Evolutionary conservation across 2,113 vertebrate genomes (phyloP).

Genomic region (Vidua chalybeata): DNA sequence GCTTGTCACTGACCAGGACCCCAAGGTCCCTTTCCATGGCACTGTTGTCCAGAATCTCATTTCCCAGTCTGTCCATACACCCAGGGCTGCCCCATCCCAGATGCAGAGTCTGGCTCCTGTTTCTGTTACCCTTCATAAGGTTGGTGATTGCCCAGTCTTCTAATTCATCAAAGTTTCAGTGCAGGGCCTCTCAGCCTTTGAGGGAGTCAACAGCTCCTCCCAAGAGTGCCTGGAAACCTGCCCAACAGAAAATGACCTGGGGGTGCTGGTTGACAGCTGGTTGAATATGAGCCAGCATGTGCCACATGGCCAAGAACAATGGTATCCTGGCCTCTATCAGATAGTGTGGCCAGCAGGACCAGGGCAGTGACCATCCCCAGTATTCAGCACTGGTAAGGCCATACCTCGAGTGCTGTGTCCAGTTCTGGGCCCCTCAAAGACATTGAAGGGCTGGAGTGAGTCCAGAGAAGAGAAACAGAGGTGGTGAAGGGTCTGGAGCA

Average conservation of each 20-base stretch:
- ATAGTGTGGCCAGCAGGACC: not conserved
- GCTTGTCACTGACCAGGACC: rapidly evolving
- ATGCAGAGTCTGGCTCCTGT: too few species aligned
- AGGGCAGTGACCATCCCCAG: not conserved
- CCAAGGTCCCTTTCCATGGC: rapidly evolving
- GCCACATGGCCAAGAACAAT: not conserved
- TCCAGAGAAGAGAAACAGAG: not conserved
- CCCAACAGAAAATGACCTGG: not conserved
- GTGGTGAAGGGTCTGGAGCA: not conserved
- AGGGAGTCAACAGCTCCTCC: not conserved
- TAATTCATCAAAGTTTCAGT: not conserved
- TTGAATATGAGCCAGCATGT: not conserved
- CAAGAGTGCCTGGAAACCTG: not conserved
- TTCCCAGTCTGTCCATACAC: too few species aligned
- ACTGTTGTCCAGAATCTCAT: rapidly evolving
- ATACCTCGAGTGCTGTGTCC: not conserved
- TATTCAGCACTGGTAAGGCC: not conserved
- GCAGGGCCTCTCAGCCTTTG: not conserved
- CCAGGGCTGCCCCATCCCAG: not conserved
- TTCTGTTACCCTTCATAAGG: not conserved
- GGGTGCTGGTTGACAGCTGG: not conserved
- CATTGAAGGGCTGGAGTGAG: not conserved
- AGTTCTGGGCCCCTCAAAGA: not conserved
- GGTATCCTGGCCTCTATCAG: not conserved
- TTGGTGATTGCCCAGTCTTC: not conserved